Evolutionary conservation across 2,797 vertebrate genomes (phyloP).

Genomic region (Paramormyrops hopkinsi): DNA sequence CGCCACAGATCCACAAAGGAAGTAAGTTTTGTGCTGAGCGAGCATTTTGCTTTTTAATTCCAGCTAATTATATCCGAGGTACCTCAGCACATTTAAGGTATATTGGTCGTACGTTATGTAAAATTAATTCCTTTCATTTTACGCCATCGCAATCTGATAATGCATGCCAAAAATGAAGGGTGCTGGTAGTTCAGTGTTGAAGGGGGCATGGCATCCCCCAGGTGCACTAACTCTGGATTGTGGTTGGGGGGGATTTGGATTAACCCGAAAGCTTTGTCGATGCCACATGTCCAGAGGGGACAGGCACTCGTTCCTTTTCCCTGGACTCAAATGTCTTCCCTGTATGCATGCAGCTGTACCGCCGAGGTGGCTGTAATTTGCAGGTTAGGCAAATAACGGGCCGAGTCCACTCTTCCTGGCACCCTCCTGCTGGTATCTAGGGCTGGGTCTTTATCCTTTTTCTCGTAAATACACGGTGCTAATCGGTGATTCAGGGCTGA

Average conservation of each 20-base stretch:
- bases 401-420: neutral
- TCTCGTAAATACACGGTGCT: neutral
- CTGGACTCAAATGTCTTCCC: neutral
- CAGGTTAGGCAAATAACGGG: neutral
- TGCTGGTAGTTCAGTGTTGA: neutral
- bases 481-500: neutral
- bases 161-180: neutral
- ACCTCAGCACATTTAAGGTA: neutral
- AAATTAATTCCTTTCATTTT: neutral
- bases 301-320: neutral
- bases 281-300: neutral
- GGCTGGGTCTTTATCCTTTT: neutral
- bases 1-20: slow-evolving; percentile 46
- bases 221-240: neutral
- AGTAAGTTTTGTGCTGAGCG: slow-evolving; percentile 33
- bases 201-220: neutral
- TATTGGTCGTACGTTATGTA: neutral
- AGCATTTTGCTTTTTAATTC: neutral
- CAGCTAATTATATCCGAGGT: neutral
- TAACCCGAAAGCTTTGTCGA: neutral
- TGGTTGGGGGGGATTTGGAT: neutral
- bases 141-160: neutral
- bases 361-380: neutral
- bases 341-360: neutral
- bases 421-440: neutral